Conservation (phyloP, 2,888 invertebrate species). For the Hedya salicella region DNA sequence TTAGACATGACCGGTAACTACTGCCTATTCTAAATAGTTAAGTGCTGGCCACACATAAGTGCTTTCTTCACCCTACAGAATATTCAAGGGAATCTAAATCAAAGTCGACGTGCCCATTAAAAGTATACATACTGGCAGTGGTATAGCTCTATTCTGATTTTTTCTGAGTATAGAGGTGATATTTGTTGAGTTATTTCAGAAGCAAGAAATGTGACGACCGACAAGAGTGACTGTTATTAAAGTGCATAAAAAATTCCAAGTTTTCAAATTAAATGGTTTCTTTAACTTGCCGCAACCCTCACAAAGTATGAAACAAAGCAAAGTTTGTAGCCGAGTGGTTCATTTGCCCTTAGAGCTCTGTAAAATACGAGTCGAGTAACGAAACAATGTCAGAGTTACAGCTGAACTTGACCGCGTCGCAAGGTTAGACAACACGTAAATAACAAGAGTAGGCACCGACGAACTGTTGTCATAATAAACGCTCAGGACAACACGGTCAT, state of each 20-base stretch:
- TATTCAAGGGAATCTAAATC: too few species aligned
- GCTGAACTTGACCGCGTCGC: constrained; percentile 65
- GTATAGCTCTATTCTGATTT: neutral
- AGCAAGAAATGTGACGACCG: neutral
- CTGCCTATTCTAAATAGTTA: too few species aligned
- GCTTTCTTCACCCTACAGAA: too few species aligned
- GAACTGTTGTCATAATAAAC: constrained; percentile 51
- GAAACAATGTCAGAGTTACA: constrained; percentile 65
- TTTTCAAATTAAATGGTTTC: constrained; percentile 1
- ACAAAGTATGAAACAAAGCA: constrained; percentile 23
- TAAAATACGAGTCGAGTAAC: constrained; percentile 49
- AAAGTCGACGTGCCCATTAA: too few species aligned
- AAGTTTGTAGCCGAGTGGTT: constrained; percentile 21
- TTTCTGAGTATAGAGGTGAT: neutral
- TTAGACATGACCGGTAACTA: too few species aligned
- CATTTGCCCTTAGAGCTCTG: constrained; percentile 20
- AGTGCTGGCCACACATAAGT: too few species aligned
- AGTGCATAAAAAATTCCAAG: neutral
- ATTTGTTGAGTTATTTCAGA: neutral
- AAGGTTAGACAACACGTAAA: constrained; percentile 70
- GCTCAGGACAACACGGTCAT: constrained; percentile 49
- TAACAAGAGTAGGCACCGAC: constrained; percentile 47
- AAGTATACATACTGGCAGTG: too few species aligned
- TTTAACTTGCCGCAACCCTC: constrained; percentile 11
- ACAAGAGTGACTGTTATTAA: neutral